phyloP scores from a whole-genome alignment of 2,113 vertebrate species.

The Nipponia nippon region DNA sequence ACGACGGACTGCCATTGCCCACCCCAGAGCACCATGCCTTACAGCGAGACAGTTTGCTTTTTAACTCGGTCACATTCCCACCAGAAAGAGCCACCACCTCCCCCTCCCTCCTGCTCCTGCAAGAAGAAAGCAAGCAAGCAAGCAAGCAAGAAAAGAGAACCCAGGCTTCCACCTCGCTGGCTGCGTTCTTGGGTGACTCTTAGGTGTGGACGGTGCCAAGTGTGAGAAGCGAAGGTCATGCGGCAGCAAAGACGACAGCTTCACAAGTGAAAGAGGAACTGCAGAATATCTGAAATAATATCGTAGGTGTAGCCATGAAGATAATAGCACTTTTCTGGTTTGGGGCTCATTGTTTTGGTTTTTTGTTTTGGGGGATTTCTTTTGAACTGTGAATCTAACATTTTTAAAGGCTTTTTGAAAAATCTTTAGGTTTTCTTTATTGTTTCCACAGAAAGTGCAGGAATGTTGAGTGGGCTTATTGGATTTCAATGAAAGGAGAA shows the following conservation, averaged over 20 bases:
- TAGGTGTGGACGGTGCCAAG: conserved; percentile 3
- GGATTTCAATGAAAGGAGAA: conserved; percentile 50
- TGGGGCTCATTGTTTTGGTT: neutral
- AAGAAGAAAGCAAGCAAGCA: neutral
- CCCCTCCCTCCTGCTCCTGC: conserved; percentile 2
- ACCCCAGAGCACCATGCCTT: conserved; percentile 51
- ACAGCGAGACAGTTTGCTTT: conserved; percentile 58
- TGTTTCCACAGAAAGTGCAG: conserved; percentile 36
- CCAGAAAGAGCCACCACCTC: conserved; percentile 56
- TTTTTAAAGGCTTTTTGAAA: conserved; percentile 42
- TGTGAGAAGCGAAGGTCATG: conserved; percentile 12
- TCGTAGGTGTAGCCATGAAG: conserved; percentile 41
- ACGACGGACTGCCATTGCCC: neutral
- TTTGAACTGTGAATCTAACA: conserved; percentile 59
- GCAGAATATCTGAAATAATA: neutral
- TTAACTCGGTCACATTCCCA: conserved; percentile 72
- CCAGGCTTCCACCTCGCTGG: conserved; percentile 1
- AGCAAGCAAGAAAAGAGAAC: neutral
- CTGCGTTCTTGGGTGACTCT: conserved; percentile 8
- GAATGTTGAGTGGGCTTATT: conserved; percentile 31
- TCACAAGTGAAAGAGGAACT: conserved; percentile 53
- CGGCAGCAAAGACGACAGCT: conserved; percentile 27
- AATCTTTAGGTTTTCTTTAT: conserved; percentile 27
- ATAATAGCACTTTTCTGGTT: conserved; percentile 65
- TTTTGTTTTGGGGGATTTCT: neutral